Conservation (phyloP, 2,113 vertebrate species). For the Rattus rattus region DNA sequence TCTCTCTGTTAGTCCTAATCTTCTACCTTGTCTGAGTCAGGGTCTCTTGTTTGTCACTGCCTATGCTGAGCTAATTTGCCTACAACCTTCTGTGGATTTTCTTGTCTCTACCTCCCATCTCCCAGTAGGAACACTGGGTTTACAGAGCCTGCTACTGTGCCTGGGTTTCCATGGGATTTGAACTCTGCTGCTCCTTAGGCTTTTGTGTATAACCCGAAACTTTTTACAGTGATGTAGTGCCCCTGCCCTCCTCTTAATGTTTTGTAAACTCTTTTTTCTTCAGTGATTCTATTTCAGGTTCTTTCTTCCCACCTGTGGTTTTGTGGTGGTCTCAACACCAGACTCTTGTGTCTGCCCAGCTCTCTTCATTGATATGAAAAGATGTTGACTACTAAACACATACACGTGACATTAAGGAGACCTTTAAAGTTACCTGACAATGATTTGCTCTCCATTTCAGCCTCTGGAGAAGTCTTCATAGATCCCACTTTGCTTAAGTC, state of each 20-base stretch:
- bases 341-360: neutral
- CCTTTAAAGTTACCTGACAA: constrained; percentile 11
- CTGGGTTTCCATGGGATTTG: neutral
- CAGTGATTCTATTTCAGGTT: neutral
- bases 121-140: neutral
- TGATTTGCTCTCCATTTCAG: neutral
- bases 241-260: neutral
- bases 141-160: neutral
- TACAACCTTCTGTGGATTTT: neutral
- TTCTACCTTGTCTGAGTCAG: neutral
- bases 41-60: neutral
- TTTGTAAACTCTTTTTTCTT: neutral
- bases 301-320: neutral
- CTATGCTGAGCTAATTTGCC: neutral
- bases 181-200: neutral
- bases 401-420: neutral
- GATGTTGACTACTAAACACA: neutral
- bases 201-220: neutral
- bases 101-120: neutral
- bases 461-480: neutral
- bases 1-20: neutral
- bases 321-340: neutral
- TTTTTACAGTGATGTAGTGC: neutral
- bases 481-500: neutral
- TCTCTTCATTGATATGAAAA: neutral